Percentiles rank a stretch among this genome's conserved stretches.
Evolutionary conservation across 2,797 vertebrate species (phyloP).

Genomic region (Falco concolor): DNA sequence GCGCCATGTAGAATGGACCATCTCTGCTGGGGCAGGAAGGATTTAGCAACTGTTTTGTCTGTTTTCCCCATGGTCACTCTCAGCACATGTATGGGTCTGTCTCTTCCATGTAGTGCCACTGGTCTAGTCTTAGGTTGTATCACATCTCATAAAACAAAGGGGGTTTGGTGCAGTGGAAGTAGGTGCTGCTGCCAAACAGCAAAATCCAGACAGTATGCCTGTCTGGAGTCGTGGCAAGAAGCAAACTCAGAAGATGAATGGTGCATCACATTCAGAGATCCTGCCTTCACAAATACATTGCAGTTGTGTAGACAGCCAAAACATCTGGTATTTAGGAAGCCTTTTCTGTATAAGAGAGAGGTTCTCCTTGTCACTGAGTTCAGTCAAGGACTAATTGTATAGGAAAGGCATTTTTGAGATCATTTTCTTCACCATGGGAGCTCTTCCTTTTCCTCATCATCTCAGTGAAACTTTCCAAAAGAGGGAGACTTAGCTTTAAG

Average conservation of each 20-base stretch:
- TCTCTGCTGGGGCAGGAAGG: neutral
- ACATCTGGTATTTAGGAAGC: neutral
- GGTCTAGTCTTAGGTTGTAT: neutral
- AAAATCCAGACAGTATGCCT: neutral
- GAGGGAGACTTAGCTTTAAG: neutral
- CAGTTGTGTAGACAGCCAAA: neutral
- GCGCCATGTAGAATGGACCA: neutral
- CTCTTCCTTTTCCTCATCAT: neutral
- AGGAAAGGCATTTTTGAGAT: neutral
- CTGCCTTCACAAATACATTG: neutral
- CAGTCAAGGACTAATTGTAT: neutral
- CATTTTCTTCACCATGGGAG: neutral
- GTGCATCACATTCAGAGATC: neutral
- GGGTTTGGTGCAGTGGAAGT: neutral
- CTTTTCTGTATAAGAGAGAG: neutral
- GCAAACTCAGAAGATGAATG: neutral
- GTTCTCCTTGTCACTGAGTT: neutral
- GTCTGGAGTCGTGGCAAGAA: neutral
- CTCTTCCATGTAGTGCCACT: neutral
- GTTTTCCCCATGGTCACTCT: neutral
- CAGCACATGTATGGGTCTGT: accelerated
- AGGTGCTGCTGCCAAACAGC: neutral
- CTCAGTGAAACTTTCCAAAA: neutral
- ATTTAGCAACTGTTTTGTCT: neutral
- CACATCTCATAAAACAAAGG: neutral